Evolutionary conservation across 2,797 vertebrate genomes (phyloP), one percentile per base, ranked within the genome.

Genomic region (Lagodon rhomboides): DNA sequence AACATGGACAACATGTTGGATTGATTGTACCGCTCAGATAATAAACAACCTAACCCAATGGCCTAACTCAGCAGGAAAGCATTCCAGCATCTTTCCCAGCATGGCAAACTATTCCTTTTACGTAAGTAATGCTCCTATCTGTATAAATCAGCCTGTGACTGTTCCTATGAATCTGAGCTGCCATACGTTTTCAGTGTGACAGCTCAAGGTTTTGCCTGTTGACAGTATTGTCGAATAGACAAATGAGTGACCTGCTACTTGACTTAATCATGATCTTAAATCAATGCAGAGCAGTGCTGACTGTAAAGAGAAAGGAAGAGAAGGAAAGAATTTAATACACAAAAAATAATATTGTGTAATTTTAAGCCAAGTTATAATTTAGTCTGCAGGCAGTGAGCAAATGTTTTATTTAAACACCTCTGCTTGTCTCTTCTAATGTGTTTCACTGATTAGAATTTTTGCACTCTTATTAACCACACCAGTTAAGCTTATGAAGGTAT

Each of bases 261-360:
- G 46, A 69, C 12, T 59, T 58, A 74, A 64, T 53, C 53, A 64
- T 58, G 34, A 49, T 43, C 8, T 16, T 4, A 22, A 46, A 18
- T 59, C 55, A 30, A 25, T 38, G 38, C 25, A 12, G 25, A 38
- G 55, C 55, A 12, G 9, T 20, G 23, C 47, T 47, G 25, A 49
- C 4, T 20, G 30, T 3, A 20, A 50, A 20, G 23, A 34, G 2
- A 46, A 44, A 25, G 66, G 2, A 16, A n/a, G 17, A 18, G 8
- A 12, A 43, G 12, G 46, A 5, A 11, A 58, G 5, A 17, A 47
- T 46, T 16, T 47, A 11, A 30, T 20, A 55, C 5, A 25, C 3
- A 62, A 54, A 25, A 25, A 55, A 34, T 6, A 3, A 10, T 44
- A 30, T 22, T 17, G 23, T 2, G 23, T 41, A 20, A 60, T 62